Conservation (phyloP, 2,113 vertebrate species). For the Oreochromis spilurus region DNA sequence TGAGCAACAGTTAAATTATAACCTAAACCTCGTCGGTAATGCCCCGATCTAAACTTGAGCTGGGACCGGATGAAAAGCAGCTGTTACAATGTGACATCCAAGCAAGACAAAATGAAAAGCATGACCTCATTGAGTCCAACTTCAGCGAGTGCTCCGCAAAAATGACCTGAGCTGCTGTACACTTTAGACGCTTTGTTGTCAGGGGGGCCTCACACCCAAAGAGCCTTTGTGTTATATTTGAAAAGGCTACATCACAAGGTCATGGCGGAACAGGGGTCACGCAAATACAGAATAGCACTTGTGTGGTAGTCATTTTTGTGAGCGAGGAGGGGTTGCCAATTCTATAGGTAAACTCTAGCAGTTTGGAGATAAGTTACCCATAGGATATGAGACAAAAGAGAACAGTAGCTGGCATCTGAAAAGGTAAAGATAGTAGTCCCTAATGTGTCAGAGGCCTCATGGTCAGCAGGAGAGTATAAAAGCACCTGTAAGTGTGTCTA, state of each 20-base stretch:
- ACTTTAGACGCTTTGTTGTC: conserved; percentile 49
- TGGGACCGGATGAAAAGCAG: not conserved
- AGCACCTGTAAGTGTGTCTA: conserved; percentile 9
- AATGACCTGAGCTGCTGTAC: conserved; percentile 8
- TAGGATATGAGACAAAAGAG: conserved; percentile 48
- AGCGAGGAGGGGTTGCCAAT: not conserved
- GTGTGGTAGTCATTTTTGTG: conserved; percentile 17
- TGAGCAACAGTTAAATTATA: conserved; percentile 9
- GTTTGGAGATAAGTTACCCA: conserved; percentile 49
- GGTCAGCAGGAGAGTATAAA: conserved; percentile 64
- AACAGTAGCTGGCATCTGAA: conserved; percentile 43
- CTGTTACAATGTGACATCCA: not conserved
- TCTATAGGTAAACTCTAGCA: conserved; percentile 76
- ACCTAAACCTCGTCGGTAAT: not conserved
- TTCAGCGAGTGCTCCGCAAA: not conserved
- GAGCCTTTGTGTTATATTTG: conserved; percentile 58
- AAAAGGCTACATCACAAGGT: conserved; percentile 64
- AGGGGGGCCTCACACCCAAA: conserved; percentile 43
- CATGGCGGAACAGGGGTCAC: conserved; percentile 49
- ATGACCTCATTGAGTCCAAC: not conserved
- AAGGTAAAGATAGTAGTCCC: conserved; percentile 64
- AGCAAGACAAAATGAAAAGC: not conserved
- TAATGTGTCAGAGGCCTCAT: conserved; percentile 55
- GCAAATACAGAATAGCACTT: conserved; percentile 53
- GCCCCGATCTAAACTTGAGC: not conserved